Conservation (phyloP, 2,888 invertebrate genomes). For the Parnassius glacialis region DNA sequence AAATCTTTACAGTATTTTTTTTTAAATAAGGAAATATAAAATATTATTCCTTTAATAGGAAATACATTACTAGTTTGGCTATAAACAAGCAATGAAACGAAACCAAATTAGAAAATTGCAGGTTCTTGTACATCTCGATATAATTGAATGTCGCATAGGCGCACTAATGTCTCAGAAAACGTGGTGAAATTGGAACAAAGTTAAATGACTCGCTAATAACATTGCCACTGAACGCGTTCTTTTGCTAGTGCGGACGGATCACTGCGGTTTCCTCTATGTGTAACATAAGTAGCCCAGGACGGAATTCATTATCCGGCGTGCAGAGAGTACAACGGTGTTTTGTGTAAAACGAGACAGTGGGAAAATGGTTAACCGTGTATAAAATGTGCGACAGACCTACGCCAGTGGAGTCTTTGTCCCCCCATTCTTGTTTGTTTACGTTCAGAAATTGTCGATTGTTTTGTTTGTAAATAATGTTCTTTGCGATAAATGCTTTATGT, state of each 20-base stretch:
- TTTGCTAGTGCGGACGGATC: constrained; percentile 41
- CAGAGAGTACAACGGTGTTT: constrained; percentile 70
- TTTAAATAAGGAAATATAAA: no score
- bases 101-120: constrained; percentile 1
- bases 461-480: background rate
- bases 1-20: no score
- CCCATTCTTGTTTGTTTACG: constrained; percentile 2
- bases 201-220: constrained; percentile 62
- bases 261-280: constrained; percentile 63
- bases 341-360: constrained; percentile 67
- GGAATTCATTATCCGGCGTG: constrained; percentile 68
- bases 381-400: constrained; percentile 34
- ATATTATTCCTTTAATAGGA: no score
- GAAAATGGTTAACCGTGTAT: constrained; percentile 64
- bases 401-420: constrained; percentile 23
- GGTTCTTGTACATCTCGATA: constrained; percentile 8
- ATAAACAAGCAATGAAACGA: no score
- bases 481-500: no score
- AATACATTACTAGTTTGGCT: no score
- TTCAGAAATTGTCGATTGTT: background rate
- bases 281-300: constrained; percentile 70
- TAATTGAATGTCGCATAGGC: constrained; percentile 22
- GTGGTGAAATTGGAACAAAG: constrained; percentile 55
- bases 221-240: constrained; percentile 46
- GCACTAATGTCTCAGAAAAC: constrained; percentile 3